Base-by-base conservation (phyloP, 2,888 invertebrate genomes). In the Neoascia interrupta region DNA sequence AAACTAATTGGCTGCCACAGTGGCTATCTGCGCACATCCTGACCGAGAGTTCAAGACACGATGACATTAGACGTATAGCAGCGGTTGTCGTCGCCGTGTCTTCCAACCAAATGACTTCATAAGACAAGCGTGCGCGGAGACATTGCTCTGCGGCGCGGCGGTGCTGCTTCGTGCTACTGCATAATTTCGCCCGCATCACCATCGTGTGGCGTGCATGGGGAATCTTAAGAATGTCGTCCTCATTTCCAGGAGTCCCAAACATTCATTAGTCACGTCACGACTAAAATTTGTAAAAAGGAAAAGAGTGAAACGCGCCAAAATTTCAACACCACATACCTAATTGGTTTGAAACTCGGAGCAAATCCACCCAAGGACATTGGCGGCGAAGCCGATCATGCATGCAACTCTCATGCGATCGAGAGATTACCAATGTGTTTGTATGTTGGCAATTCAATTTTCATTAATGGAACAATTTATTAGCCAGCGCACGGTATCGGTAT, bases 11-110 rank as follows among this genome's bases (percentile, higher is more conserved):
- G 73, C 79, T 79, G 73, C 79, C 61, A 49, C 37, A 19, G 66
- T 54, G 64, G 73, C 54, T 79, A 72, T 79, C 72, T 68, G 31
- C 61, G 58, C 56, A 69, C 70, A 74, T 74, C 73, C 73, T 74
- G 66, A 70, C 63, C 51, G 53, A 31, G 47, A 41, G 70, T 76
- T 76, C 76, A 76, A 76, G 53, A 60, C 53, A 76, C 70, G 76
- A 70, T 76, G 76, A 76, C 76, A 76, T 76, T 76, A 76, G 70
- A 70, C 63, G 70, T 51, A n/a, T n/a, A n/a, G n/a, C n/a, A n/a
- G n/a, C 49, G 18, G 60, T 54, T 31, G 36, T 45, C 36, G 49
- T 54, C 49, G 45, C 41, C 31, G 60, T 61, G 66, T 75, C 43
- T 69, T 43, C 45, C 19, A 63, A 45, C 43, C 37, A 58, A 70